Conservation (phyloP, 2,113 vertebrate species). For the Callionymus lyra region DNA sequence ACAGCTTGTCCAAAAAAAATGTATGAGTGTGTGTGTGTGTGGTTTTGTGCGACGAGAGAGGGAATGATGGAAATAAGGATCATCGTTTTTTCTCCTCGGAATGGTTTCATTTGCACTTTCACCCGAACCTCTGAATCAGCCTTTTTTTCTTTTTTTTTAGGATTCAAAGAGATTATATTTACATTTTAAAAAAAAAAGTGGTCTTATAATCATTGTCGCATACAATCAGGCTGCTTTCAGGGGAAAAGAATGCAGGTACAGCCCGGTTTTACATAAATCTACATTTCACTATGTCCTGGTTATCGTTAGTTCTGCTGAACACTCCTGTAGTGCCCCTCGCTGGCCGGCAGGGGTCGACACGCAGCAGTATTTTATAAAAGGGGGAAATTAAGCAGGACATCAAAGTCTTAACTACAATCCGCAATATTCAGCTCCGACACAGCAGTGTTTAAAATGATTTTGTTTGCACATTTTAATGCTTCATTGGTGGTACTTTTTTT, state of each 20-base stretch:
- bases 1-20: slow-evolving; percentile 14
- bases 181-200: too few relatives aligned
- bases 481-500: too few relatives aligned
- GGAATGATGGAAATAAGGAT: not conserved
- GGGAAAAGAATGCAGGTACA: too few relatives aligned
- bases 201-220: too few relatives aligned
- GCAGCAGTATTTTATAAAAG: not conserved
- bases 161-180: too few relatives aligned
- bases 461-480: too few relatives aligned
- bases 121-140: slow-evolving; percentile 10
- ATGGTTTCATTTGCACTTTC: slow-evolving; percentile 31
- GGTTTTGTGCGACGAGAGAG: not conserved
- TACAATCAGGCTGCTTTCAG: too few relatives aligned
- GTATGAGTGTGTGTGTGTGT: slow-evolving; percentile 7
- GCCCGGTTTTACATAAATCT: too few relatives aligned
- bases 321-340: not conserved
- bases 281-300: too few relatives aligned
- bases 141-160: slow-evolving; percentile 2
- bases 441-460: too few relatives aligned
- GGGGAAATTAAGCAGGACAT: not conserved
- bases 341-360: slow-evolving; percentile 14
- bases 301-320: not conserved
- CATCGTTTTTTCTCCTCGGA: slow-evolving; percentile 9
- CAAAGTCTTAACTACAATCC: not conserved
- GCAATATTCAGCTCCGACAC: not conserved